Base-by-base conservation (phyloP, 64 coral and sea anemone genomes). In the Porites australiensis region DNA sequence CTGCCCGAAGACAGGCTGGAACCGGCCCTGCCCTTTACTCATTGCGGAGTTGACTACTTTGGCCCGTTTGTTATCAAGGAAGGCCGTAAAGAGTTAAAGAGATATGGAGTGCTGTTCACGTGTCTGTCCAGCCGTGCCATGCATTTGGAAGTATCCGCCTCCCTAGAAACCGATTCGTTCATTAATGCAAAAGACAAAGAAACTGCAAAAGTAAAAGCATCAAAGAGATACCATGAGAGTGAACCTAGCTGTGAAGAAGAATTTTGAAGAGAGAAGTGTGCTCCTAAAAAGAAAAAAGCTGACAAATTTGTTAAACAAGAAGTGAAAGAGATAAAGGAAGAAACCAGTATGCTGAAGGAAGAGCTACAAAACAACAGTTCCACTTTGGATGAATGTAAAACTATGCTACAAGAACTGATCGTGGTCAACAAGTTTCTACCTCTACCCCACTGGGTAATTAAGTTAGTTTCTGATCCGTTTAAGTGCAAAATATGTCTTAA, bases 401-500 rank as follows among this genome's bases (percentile, higher is more conserved):
- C n/a, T n/a, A n/a, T n/a, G n/a, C 21, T 67, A 67, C 64, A 18
- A 67, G 64, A 67, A 67, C 64, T 67, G 64, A 67, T 67, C 14
- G 64, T 67, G 64, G 64, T 67, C 64, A 67, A 67, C 6, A 63
- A 82, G 79, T 60, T 61, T 61, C 14, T 78, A 37, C 37, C 18
- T 16, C 58, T 89, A 64, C 76, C 88, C 53, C 57, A 4, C 21
- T 77, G 72, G 43, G 55, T 79, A 13, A 68, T 90, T 47, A 90
- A 79, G 27, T 13, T 79, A 15, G 75, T 90, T 11, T 67, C 59
- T 10, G 64, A 90, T 68, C 46, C 75, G 19, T 90, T 90, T 90
- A 90, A 90, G 53, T 70, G 88, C 64, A 79, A 77, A 16, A 79
- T 90, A 50, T 90, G 88, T 53, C 77, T 79, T 77, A 52, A 64